Base-by-base conservation (phyloP, 2,113 vertebrate species). In the Rhinogobius similis region DNA sequence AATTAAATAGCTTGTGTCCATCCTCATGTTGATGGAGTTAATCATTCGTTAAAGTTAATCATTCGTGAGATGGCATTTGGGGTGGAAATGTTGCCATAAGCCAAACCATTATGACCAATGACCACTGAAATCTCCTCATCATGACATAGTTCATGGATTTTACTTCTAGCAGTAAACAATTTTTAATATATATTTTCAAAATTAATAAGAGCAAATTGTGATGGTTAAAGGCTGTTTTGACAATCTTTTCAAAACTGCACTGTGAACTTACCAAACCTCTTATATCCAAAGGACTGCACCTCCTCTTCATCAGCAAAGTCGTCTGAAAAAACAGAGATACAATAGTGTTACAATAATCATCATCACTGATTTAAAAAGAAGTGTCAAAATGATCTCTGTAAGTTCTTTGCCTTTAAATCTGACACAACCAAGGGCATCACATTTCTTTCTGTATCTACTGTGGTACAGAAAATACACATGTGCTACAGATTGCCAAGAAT, bases 281-380 rank as follows among this genome's bases (percentile, higher is more conserved):
- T 99, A 86, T 99, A 99, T 76, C 97, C 97, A 70, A 99, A 98
- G 91, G 97, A 98, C 87, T 98, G 97, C 77, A 98, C 96, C 92
- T 99, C 97, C 91, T 99, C 97, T 84, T 99, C 97, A 89, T 99
- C 97, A 56, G 92, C 92, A 81, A 96, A 98, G 83, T 99, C 96
- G 95, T 99, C 97, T 99, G 62, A 14, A 76, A 48, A 11, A 18
- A 72, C 1, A 85, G 11, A 72, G 18, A 75, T 6, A 14, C 50
- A 78, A 21, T 0, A 52, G 53, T 50, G 16, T 10, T 10, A 12
- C 39, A n/a, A 59, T 65, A 16, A 53, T 50, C 26, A 70, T 41
- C 52, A 41, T 56, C 16, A 62, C 6, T 6, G 6, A 4, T 6
- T 43, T 41, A 4, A 46, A 4, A 13, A 14, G 21, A 1, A 0